A percentile compares a stretch with the other conserved stretches of the same genome.
Evolutionary conservation across 1,140 invertebrate genomes (phyloP).

Genomic region (Rhopalosiphum maidis): DNA sequence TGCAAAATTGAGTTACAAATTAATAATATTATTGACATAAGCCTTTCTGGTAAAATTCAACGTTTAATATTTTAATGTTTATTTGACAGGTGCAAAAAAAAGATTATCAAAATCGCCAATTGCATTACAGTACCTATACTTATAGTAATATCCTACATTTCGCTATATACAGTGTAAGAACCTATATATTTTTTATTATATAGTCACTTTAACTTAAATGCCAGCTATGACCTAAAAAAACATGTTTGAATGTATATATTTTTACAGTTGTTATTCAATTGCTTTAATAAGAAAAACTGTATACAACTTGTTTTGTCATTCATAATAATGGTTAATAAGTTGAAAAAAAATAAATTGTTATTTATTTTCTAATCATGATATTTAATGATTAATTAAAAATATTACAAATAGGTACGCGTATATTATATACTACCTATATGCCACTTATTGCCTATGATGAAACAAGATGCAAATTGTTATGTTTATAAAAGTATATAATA

Average conservation of each 20-base stretch:
- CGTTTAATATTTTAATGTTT: not conserved
- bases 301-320: constrained; percentile 27
- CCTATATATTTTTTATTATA: no score
- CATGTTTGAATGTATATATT: not conserved
- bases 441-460: not conserved
- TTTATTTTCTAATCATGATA: constrained; percentile 33
- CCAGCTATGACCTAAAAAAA: not conserved
- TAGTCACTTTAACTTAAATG: not conserved
- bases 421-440: not conserved
- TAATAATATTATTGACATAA: not conserved
- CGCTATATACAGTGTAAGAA: not conserved
- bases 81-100: constrained; percentile 3
- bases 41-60: not conserved
- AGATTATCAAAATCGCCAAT: not conserved
- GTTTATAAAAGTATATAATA: not conserved
- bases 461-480: not conserved
- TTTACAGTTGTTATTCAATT: not conserved
- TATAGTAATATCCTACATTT: not conserved
- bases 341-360: not conserved
- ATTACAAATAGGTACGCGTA: not conserved
- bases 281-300: not conserved
- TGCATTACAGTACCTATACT: not conserved
- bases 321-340: constrained; percentile 20
- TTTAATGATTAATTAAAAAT: constrained; percentile 28
- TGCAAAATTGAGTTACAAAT: not conserved